Conservation (phyloP, 2,888 invertebrate species). For the Allacma fusca region DNA sequence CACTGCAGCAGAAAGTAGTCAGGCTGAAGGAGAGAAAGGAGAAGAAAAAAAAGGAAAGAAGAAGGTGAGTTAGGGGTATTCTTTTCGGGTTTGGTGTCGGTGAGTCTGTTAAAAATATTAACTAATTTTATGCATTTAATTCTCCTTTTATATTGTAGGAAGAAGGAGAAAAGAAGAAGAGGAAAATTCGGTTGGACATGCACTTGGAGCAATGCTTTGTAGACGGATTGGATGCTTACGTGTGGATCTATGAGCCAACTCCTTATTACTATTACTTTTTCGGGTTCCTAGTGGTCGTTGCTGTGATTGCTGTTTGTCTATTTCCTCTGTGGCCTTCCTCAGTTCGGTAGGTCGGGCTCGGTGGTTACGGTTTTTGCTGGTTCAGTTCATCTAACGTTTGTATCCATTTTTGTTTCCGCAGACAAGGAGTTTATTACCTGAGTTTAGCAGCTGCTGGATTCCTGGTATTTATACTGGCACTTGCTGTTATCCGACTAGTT, state of each 20-base stretch:
- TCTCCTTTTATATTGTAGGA: too few relatives aligned
- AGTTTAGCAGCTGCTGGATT: slow-evolving; percentile 95
- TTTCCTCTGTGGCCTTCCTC: slow-evolving; percentile 99
- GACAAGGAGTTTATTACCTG: slow-evolving; percentile 94
- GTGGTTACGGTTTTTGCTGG: too few relatives aligned
- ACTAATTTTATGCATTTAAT: too few relatives aligned
- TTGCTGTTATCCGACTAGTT: slow-evolving; percentile 87
- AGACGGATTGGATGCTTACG: slow-evolving; percentile 93
- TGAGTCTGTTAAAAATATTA: neutral
- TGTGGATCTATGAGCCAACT: slow-evolving; percentile 98
- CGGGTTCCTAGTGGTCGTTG: slow-evolving; percentile 87
- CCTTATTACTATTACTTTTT: slow-evolving; percentile 93
- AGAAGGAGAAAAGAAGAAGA: slow-evolving; percentile 76
- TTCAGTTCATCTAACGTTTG: too few relatives aligned
- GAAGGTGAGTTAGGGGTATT: slow-evolving; percentile 48
- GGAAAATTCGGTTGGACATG: slow-evolving; percentile 96
- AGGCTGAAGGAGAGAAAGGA: slow-evolving; percentile 58
- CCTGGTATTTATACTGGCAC: slow-evolving; percentile 88
- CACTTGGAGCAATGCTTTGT: slow-evolving; percentile 93
- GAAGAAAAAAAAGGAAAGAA: slow-evolving; percentile 60
- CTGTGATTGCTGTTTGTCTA: slow-evolving; percentile 93
- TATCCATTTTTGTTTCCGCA: slow-evolving; percentile 64
- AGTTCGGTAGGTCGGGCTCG: slow-evolving; percentile 76
- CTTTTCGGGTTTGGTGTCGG: too few relatives aligned
- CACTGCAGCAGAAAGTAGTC: slow-evolving; percentile 60